Percentiles rank a stretch among this genome's conserved stretches.
phyloP scores from a whole-genome alignment of 2,113 vertebrate genomes.

The Rhinichthys klamathensis region DNA sequence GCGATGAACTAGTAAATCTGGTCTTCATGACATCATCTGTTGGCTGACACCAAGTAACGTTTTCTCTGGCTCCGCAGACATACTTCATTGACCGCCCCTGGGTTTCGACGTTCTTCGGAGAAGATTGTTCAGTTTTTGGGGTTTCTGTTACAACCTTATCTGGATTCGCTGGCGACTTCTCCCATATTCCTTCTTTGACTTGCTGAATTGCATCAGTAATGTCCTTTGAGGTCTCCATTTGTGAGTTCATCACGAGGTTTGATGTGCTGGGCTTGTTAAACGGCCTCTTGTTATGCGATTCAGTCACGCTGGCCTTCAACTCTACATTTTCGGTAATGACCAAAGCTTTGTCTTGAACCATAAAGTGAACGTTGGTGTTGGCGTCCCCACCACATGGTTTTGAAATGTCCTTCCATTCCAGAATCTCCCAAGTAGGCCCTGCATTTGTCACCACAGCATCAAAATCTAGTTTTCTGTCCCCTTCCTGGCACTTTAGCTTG shows the following conservation, averaged over 20 bases:
- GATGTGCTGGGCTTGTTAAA: neutral
- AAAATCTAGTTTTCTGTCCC: neutral
- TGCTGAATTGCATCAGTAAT: neutral
- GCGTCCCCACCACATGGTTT: neutral
- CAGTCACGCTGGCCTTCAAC: neutral
- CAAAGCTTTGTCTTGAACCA: neutral
- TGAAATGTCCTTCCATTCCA: neutral
- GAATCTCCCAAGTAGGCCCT: neutral
- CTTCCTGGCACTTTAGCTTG: constrained; percentile 17
- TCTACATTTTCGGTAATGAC: neutral
- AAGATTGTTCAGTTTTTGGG: neutral
- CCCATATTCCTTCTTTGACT: neutral
- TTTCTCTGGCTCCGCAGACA: neutral
- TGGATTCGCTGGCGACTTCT: neutral
- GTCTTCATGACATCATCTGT: constrained; percentile 2
- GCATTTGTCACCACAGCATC: neutral
- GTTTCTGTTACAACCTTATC: neutral
- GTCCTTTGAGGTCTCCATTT: constrained; percentile 6
- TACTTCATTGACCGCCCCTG: neutral
- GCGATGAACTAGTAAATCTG: neutral
- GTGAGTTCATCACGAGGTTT: neutral
- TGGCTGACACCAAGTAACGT: neutral
- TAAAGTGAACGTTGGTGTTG: neutral
- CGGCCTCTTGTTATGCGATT: constrained; percentile 5
- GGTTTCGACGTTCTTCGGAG: neutral